phyloP scores from a whole-genome alignment of 1,140 invertebrate genomes.

The Dinothrombium tinctorium region DNA sequence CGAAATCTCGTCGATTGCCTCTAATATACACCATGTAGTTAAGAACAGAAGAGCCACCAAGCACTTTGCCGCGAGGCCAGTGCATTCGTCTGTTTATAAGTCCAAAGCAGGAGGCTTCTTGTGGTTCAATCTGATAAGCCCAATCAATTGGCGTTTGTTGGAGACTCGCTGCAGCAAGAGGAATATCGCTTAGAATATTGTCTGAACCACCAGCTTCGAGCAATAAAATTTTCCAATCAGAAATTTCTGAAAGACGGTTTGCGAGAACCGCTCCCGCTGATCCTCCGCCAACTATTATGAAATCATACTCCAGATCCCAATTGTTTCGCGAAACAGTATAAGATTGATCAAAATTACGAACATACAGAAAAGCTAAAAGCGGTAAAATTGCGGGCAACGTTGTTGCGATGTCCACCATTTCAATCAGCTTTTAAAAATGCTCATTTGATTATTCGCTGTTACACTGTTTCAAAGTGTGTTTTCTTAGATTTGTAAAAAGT shows the following conservation, averaged over 20 bases:
- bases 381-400: constrained; percentile 12
- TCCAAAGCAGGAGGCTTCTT: constrained; percentile 50
- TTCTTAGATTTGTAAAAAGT: too few species aligned
- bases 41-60: constrained; percentile 60
- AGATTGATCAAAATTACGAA: constrained; percentile 8
- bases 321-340: constrained; percentile 28
- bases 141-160: constrained; percentile 63
- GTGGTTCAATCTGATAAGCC: constrained; percentile 59
- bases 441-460: too few species aligned
- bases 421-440: too few species aligned
- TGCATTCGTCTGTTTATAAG: constrained; percentile 37
- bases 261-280: constrained; percentile 44
- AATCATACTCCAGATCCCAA: constrained; percentile 47
- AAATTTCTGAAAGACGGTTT: constrained; percentile 31
- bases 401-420: neutral
- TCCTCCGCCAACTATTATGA: constrained; percentile 50
- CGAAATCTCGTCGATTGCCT: constrained; percentile 74
- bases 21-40: constrained; percentile 90
- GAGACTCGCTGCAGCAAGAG: constrained; percentile 57
- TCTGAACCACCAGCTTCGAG: constrained; percentile 53
- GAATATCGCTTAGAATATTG: constrained; percentile 66
- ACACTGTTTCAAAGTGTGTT: too few species aligned
- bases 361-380: constrained; percentile 10
- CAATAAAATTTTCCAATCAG: constrained; percentile 31
- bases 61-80: constrained; percentile 18